Base-by-base conservation (phyloP, 2,113 vertebrate genomes). In the Antigone vipio region DNA sequence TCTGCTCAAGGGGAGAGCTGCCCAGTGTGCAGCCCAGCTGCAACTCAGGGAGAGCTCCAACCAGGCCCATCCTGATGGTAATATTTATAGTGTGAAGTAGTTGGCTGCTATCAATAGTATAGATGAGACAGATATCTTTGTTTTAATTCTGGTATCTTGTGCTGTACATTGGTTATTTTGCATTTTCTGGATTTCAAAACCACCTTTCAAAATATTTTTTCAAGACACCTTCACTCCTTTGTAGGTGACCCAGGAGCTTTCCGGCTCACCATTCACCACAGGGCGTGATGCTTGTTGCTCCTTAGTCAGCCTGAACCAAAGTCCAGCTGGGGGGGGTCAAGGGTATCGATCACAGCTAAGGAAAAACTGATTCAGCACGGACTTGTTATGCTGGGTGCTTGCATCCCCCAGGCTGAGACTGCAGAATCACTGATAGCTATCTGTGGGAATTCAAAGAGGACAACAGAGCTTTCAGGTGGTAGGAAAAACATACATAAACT, bases 291-390 rank as follows among this genome's bases (percentile, higher is more conserved):
- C 6, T 9, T 4, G 6, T 35, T 73, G 50, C 59, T 44, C 30
- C 50, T 59, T 12, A 42, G 32, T 53, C 32, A 32, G 30, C 12
- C 35, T 20, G 24, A 67, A 30, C 20, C 52, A 8, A 50, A 17
- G 69, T 5, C 34, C 0, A 2, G 8, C 27, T 4, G 38, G 38
- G 9, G 7, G 32, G 15, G 27, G 7, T 21, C 35, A 35, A 9
- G 26, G 4, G 26, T 21, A 8, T 15, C 45, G 2, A 0, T 5
- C 30, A 35, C 26, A 9, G 21, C 26, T 32, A 15, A 22, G 27
- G 22, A 62, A 62, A 71, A 34, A 62, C 30, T 3, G 7, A 47
- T 34, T 47, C 38, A 32, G 56, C 38, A 22, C 0, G 2, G 32
- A 12, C 15, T 88, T 59, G 35, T 27, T 55, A 40, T 64, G 8